Evolutionary conservation across 2,113 vertebrate species (phyloP).

Genomic region (Megaceryle maxima): DNA sequence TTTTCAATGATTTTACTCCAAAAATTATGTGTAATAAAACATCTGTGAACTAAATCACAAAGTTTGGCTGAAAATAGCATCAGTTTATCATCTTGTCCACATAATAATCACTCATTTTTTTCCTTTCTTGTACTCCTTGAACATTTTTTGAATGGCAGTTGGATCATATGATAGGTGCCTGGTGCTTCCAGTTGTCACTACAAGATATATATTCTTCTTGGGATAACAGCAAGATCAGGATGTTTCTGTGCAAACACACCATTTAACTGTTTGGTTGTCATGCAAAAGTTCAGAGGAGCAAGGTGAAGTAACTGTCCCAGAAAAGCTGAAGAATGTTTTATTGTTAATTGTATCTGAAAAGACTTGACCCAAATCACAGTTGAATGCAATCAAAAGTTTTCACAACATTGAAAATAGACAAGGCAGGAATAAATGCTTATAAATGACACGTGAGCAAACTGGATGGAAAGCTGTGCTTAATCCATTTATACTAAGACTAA

Average conservation of each 20-base stretch:
- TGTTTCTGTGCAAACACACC: not conserved
- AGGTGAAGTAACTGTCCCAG: not conserved
- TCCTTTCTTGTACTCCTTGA: not conserved
- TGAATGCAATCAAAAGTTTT: not conserved
- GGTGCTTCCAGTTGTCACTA: not conserved
- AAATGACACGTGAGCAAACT: not conserved
- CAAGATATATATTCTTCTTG: not conserved
- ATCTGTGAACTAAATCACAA: not conserved
- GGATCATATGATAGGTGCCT: not conserved
- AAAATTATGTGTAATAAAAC: not conserved
- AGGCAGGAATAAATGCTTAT: not conserved
- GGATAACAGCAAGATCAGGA: not conserved
- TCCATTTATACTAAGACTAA: not conserved
- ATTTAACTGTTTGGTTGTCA: not conserved
- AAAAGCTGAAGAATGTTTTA: not conserved
- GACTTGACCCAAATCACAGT: not conserved
- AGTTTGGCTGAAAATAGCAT: not conserved
- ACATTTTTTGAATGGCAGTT: not conserved
- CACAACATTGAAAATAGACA: not conserved
- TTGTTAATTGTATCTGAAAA: not conserved
- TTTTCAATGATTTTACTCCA: not conserved
- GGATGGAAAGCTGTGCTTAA: not conserved
- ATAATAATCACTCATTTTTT: not conserved
- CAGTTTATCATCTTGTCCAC: not conserved
- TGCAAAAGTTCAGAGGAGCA: not conserved